phyloP scores from a whole-genome alignment of 2,888 invertebrate genomes.

The Drosophila niveifrons region DNA sequence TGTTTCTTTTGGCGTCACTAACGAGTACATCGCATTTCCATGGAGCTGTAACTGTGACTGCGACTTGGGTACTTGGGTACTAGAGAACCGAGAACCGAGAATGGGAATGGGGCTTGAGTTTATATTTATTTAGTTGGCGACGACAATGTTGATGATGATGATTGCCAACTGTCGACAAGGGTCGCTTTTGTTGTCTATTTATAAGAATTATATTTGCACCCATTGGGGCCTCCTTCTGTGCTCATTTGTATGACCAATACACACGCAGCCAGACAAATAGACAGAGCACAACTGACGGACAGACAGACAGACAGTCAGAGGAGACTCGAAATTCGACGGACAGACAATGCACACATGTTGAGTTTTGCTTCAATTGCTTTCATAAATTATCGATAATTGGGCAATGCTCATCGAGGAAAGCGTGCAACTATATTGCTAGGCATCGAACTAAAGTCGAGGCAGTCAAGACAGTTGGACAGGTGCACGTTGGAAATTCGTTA shows the following conservation, averaged over 20 bases:
- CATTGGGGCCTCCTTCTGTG: slow-evolving; percentile 54
- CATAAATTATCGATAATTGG: slow-evolving; percentile 75
- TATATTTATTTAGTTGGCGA: slow-evolving; percentile 71
- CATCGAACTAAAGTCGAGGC: not conserved
- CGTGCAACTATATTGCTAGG: slow-evolving; percentile 18
- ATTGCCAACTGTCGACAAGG: slow-evolving; percentile 79
- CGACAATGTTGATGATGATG: slow-evolving; percentile 47
- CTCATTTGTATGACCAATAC: slow-evolving; percentile 62
- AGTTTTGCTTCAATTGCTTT: slow-evolving; percentile 67
- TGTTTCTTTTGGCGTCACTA: slow-evolving; percentile 25
- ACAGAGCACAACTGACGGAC: slow-evolving; percentile 16
- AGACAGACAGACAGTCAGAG: not conserved
- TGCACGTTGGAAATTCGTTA: slow-evolving; percentile 49
- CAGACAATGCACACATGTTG: slow-evolving; percentile 50
- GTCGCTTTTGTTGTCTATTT: slow-evolving; percentile 77
- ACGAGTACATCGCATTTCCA: slow-evolving; percentile 20
- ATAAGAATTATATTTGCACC: slow-evolving; percentile 78
- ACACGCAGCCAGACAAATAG: slow-evolving; percentile 23
- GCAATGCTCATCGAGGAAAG: slow-evolving; percentile 59
- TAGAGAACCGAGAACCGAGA: not conserved
- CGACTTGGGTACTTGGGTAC: slow-evolving; percentile 1
- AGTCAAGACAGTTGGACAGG: slow-evolving; percentile 23
- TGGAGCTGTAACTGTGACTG: slow-evolving; percentile 21
- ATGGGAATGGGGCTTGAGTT: slow-evolving; percentile 41
- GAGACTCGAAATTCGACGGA: not conserved